Percentiles rank a stretch among this genome's conserved stretches.
Evolutionary conservation across 2,113 vertebrate genomes (phyloP).

Genomic region (Pseudorectes ferrugineus): DNA sequence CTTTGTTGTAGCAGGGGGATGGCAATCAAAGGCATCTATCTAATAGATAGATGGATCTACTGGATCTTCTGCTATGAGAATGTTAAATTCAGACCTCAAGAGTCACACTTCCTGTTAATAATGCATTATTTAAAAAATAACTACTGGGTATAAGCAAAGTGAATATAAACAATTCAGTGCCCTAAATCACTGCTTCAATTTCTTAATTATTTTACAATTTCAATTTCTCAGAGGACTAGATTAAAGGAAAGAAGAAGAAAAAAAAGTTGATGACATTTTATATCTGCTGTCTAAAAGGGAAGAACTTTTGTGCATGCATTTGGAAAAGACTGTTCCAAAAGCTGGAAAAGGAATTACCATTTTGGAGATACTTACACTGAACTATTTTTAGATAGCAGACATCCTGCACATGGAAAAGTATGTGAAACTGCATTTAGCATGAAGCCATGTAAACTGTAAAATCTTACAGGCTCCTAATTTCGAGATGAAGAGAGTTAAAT

Average conservation of each 20-base stretch:
- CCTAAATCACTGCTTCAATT: background rate
- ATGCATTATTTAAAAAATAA: background rate
- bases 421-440: slow-evolving; percentile 17
- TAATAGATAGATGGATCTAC: too few relatives aligned
- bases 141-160: background rate
- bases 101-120: background rate
- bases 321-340: background rate
- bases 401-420: background rate
- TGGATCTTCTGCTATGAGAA: background rate
- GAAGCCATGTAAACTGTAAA: slow-evolving; percentile 31
- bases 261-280: background rate
- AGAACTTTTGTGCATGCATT: background rate
- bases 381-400: slow-evolving; percentile 21
- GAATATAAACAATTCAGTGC: background rate
- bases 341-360: slow-evolving; percentile 4
- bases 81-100: background rate
- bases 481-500: slow-evolving; percentile 59
- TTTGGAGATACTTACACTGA: slow-evolving; percentile 7
- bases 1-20: background rate
- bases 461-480: slow-evolving; percentile 46
- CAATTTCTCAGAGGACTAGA: background rate
- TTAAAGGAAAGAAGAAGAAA: background rate
- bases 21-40: background rate
- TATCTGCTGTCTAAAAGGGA: background rate
- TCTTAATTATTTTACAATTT: background rate